phyloP scores from a whole-genome alignment of 2,888 invertebrate species.

The Allophyes oxyacanthae region DNA sequence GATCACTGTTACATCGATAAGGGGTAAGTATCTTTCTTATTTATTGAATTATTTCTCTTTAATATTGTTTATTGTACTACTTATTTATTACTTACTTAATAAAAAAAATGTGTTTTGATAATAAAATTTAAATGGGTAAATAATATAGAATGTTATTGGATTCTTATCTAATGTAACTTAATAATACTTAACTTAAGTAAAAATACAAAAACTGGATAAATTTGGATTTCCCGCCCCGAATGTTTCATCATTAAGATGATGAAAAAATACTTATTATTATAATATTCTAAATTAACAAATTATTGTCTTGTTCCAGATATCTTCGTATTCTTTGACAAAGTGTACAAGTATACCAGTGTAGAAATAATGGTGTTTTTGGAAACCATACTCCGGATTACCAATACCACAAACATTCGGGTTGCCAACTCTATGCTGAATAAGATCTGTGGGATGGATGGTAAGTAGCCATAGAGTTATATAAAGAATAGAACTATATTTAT shows the following conservation, averaged over 20 bases:
- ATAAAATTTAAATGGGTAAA: no score
- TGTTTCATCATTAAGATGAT: no score
- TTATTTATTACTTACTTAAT: no score
- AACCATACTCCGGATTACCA: constrained; percentile 68
- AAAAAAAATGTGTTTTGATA: no score
- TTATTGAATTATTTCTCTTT: no score
- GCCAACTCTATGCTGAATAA: constrained; percentile 66
- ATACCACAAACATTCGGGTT: constrained; percentile 63
- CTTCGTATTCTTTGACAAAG: constrained; percentile 64
- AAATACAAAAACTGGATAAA: no score
- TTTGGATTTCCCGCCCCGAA: no score
- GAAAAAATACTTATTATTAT: no score
- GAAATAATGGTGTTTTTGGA: constrained; percentile 68
- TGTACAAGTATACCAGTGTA: constrained; percentile 61
- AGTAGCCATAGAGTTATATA: constrained; percentile 35
- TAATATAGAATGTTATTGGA: no score
- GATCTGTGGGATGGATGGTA: constrained; percentile 60
- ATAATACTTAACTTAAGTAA: no score
- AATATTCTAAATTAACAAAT: not conserved
- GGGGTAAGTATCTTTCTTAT: not conserved
- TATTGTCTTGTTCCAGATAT: constrained; percentile 68
- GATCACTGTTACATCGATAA: constrained; percentile 43
- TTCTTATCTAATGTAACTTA: no score
- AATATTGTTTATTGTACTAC: not conserved
- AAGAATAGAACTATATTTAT: no score